Percentiles rank a stretch among this genome's conserved stretches.
phyloP scores from a whole-genome alignment of 2,888 invertebrate genomes.

The Drosophila neonasuta region DNA sequence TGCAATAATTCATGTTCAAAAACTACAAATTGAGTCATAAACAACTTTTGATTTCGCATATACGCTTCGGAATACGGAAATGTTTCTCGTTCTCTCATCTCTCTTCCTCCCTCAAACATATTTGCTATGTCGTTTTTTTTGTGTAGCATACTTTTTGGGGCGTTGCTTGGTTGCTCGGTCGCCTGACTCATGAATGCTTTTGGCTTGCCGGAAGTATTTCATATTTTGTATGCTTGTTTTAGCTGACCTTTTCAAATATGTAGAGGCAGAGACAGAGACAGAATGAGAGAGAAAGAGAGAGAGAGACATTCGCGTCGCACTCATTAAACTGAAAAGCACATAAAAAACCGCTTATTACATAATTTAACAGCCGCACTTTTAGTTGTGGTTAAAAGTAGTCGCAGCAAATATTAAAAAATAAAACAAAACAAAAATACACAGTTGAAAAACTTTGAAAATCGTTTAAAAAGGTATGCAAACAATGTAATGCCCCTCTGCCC shows the following conservation, averaged over 20 bases:
- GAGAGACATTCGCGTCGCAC: slow-evolving; percentile 19
- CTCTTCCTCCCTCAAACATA: neutral
- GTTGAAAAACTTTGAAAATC: slow-evolving; percentile 55
- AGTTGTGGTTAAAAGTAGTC: slow-evolving; percentile 61
- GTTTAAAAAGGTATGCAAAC: slow-evolving; percentile 76
- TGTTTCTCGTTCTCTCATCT: slow-evolving; percentile 20
- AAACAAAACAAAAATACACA: slow-evolving; percentile 16
- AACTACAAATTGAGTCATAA: slow-evolving; percentile 79
- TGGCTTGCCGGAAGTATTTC: slow-evolving; percentile 50
- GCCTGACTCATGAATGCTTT: slow-evolving; percentile 32
- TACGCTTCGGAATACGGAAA: slow-evolving; percentile 32
- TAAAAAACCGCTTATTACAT: slow-evolving; percentile 68
- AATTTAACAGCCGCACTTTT: slow-evolving; percentile 71
- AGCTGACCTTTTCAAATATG: slow-evolving; percentile 55
- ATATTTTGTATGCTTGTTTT: slow-evolving; percentile 42
- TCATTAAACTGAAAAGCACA: slow-evolving; percentile 66
- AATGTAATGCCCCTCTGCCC: slow-evolving; percentile 36
- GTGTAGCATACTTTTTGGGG: slow-evolving; percentile 57
- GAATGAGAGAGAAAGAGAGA: neutral
- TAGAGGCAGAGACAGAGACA: slow-evolving; percentile 5
- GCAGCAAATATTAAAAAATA: slow-evolving; percentile 23
- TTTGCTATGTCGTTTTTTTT: slow-evolving; percentile 22
- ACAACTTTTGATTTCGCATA: slow-evolving; percentile 77
- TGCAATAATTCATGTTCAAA: slow-evolving; percentile 79
- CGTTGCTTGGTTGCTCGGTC: slow-evolving; percentile 37